Evolutionary conservation across 2,888 invertebrate species (phyloP), one percentile per base, ranked within the genome.

Genomic region (Brachypalpus laphriformis): DNA sequence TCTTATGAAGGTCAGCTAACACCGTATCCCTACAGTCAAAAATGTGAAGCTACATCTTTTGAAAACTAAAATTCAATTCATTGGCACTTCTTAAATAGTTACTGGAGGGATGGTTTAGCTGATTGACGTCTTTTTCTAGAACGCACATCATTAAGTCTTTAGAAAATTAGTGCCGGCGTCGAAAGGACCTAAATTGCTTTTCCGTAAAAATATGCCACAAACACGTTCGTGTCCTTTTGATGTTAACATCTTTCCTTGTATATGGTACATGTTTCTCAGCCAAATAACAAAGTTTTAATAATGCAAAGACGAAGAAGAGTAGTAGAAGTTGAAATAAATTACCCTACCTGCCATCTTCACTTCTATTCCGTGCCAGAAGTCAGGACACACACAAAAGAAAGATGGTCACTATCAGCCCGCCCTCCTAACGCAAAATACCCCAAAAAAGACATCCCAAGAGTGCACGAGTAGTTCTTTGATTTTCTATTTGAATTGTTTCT

Each of bases 401-500:
- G 34, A 63, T 66, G 80, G 80, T 57, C 72, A 80, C 57, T 68
- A 68, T 56, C 54, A 14, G 49, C 18, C 1, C 1, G n/a, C n/a
- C 42, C 5, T 25, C 18, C 11, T 11, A 34, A 7, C 20, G 8
- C 14, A 47, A 18, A 14, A 16, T 22, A 37, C 76, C 76, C 68
- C 25, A 68, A 20, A 66, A 47, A 59, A 61, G 28, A 14, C 22
- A 40, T 74, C 81, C 81, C 68, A 76, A 71, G 63, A 57, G 65
- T 63, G 45, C 28, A 66, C 59, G 61, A 85, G 81, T 85, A 85
- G 81, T 85, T 85, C 85, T 85, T 85, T 85, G 85, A 85, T 85
- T 85, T 85, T 85, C 85, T 85, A 71, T 85, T 71, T 85, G 85
- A 85, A 85, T 85, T 85, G 66, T 71, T 85, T 85, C 76, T 81